These are phyloP conservation scores for Trachelipus rathkii DNA, from an alignment of 1,140 invertebrate genomes.

Conservation along the genomic window DNA sequence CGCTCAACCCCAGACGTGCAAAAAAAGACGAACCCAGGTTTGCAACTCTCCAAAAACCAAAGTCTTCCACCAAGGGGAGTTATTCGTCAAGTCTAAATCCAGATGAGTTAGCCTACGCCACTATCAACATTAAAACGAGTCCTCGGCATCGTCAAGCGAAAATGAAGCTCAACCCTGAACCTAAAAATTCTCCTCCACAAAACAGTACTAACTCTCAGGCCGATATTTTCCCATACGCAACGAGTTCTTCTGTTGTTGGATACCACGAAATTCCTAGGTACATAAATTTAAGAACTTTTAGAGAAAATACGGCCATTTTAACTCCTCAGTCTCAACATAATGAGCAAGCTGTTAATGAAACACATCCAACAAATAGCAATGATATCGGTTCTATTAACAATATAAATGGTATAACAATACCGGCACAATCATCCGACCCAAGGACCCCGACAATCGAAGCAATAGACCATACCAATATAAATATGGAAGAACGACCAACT, in stretches of 20 bases:
- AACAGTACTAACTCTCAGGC: background rate
- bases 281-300: background rate
- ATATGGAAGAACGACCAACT: background rate
- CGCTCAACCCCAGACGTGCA: background rate
- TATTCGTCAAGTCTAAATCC: background rate
- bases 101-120: background rate
- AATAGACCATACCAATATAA: background rate
- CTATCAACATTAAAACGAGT: background rate
- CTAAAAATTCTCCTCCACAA: background rate
- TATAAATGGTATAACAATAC: background rate
- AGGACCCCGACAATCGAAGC: background rate
- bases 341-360: background rate
- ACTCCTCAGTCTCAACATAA: background rate
- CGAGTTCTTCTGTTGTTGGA: background rate
- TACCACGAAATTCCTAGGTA: background rate
- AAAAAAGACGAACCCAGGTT: background rate
- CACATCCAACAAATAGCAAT: background rate
- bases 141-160: background rate
- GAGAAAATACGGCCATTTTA: background rate
- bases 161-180: background rate
- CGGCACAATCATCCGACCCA: background rate
- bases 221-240: background rate
- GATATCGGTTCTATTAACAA: background rate
- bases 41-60: background rate
- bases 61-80: background rate